phyloP scores from a whole-genome alignment of 92 coral and sea anemone species.

The Anthopleura xanthogrammica region DNA sequence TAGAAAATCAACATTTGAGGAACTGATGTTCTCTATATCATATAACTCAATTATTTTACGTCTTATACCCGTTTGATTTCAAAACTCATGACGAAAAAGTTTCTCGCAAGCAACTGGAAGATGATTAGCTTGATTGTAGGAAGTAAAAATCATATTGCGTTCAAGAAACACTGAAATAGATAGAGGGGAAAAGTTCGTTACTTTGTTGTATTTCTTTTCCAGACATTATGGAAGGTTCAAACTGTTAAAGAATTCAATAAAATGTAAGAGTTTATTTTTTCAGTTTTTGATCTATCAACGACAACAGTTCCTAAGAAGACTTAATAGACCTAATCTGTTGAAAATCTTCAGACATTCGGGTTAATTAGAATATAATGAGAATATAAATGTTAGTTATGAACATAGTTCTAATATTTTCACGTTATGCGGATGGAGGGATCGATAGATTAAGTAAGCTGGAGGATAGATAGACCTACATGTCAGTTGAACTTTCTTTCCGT shows the following conservation, averaged over 20 bases:
- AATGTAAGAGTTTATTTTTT: background rate
- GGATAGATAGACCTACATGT: too few species aligned
- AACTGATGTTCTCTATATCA: too few species aligned
- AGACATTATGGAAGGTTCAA: background rate
- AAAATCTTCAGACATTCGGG: background rate
- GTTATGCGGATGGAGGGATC: background rate
- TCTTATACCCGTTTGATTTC: too few species aligned
- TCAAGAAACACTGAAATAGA: background rate
- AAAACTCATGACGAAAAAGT: too few species aligned
- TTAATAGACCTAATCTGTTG: slow-evolving; percentile 5
- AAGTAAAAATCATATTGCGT: too few species aligned
- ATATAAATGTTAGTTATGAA: background rate
- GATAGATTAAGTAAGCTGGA: too few species aligned
- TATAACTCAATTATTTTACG: too few species aligned
- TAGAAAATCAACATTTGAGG: too few species aligned
- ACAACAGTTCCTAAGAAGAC: background rate
- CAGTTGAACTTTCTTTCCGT: too few species aligned
- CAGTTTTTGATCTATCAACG: background rate
- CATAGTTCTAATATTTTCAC: background rate
- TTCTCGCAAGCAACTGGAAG: too few species aligned
- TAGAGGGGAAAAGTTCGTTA: too few species aligned
- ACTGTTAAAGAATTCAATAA: slow-evolving; percentile 4
- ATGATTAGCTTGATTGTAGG: too few species aligned
- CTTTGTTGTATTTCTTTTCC: background rate
- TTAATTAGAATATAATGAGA: background rate